Conservation (phyloP, 1,140 invertebrate species). For the Drosophila burlai region DNA sequence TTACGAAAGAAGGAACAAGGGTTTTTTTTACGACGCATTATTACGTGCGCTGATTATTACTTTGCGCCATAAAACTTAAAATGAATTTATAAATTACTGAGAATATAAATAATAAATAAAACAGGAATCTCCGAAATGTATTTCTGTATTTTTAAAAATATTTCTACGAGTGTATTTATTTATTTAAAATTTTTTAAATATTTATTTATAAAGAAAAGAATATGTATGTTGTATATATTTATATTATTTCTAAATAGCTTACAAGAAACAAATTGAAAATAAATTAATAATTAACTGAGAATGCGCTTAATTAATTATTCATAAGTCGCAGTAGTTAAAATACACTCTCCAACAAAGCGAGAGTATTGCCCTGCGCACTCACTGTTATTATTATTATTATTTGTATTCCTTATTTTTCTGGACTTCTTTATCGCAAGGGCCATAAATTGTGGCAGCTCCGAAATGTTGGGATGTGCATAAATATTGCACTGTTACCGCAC, state of each 20-base stretch:
- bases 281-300: neutral
- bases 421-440: constrained; percentile 58
- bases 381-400: neutral
- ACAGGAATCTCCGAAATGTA: no score
- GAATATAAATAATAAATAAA: no score
- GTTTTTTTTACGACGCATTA: no score
- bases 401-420: neutral
- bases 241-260: neutral
- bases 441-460: constrained; percentile 61
- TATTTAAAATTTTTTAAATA: neutral
- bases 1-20: neutral
- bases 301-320: neutral
- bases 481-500: constrained; percentile 44
- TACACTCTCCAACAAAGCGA: neutral
- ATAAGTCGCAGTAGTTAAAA: neutral
- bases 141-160: no score
- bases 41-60: no score
- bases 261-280: neutral
- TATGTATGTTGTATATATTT: no score
- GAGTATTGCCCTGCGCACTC: constrained; percentile 1
- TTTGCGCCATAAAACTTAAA: no score
- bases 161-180: neutral
- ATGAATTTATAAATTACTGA: no score
- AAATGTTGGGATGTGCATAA: constrained; percentile 42
- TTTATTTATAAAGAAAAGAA: neutral